These are phyloP conservation scores for Pipa parva DNA, from an alignment of 2,113 vertebrate species.

Conservation along the genomic window DNA sequence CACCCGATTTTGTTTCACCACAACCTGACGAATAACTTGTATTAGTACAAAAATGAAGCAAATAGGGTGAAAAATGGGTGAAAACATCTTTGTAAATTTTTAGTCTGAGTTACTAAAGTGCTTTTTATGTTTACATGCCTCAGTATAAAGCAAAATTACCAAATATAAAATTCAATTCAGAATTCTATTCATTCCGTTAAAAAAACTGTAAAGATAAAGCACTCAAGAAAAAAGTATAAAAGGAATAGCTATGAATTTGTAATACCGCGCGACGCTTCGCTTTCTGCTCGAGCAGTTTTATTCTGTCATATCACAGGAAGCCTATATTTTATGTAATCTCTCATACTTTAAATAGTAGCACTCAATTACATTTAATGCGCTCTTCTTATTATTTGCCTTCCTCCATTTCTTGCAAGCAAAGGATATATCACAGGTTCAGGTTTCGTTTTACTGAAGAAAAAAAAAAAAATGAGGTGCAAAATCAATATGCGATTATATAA, in stretches of 20 bases:
- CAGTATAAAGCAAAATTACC: too few species aligned
- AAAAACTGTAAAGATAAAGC: neutral
- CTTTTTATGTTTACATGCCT: too few species aligned
- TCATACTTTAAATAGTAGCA: slow-evolving; percentile 46
- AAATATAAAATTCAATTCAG: too few species aligned
- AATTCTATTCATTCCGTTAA: too few species aligned
- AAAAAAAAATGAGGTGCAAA: slow-evolving; percentile 14
- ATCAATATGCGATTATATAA: slow-evolving; percentile 26
- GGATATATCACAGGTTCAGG: slow-evolving; percentile 32
- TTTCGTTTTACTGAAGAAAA: neutral
- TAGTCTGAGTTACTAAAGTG: too few species aligned
- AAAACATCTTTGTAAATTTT: too few species aligned
- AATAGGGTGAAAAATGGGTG: too few species aligned
- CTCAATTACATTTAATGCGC: slow-evolving; percentile 45
- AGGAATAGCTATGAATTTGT: slow-evolving; percentile 52
- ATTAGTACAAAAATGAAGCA: too few species aligned
- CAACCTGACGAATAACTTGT: too few species aligned
- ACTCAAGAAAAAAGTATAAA: slow-evolving; percentile 36
- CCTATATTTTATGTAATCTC: slow-evolving; percentile 46
- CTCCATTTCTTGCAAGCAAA: slow-evolving; percentile 43
- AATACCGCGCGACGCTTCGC: slow-evolving; percentile 31
- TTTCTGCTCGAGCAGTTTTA: slow-evolving; percentile 23
- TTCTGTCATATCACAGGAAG: slow-evolving; percentile 7
- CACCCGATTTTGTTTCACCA: too few species aligned
- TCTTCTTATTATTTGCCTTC: slow-evolving; percentile 45